A percentile compares a stretch with the other conserved stretches of the same genome.
Evolutionary conservation across 2,797 vertebrate genomes (phyloP).

Genomic region (Prionace glauca): DNA sequence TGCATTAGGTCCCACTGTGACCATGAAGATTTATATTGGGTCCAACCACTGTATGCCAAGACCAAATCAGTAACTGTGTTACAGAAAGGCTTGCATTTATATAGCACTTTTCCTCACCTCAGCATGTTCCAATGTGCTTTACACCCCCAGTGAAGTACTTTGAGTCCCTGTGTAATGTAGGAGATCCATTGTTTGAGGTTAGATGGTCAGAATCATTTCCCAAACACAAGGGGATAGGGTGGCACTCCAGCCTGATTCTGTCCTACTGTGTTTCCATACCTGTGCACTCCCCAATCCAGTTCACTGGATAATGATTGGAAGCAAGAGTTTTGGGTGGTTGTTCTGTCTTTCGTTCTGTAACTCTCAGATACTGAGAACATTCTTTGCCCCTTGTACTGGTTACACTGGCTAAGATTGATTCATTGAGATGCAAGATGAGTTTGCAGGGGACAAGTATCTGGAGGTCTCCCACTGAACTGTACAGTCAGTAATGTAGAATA

Average conservation of each 20-base stretch:
- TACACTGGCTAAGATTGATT: neutral
- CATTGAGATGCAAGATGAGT: neutral
- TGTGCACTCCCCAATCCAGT: neutral
- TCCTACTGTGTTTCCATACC: neutral
- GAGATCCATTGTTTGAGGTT: neutral
- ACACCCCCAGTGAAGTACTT: neutral
- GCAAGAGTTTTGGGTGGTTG: too few species aligned
- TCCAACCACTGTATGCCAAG: neutral
- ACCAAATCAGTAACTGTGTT: neutral
- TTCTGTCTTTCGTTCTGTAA: neutral
- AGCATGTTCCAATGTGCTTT: neutral
- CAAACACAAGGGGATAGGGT: too few species aligned
- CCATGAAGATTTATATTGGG: neutral
- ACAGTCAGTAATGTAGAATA: neutral
- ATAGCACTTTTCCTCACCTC: neutral
- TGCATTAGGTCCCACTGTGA: neutral
- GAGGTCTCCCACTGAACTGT: too few species aligned
- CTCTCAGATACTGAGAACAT: neutral
- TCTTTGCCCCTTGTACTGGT: neutral
- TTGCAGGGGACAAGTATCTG: neutral
- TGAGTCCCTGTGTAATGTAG: neutral
- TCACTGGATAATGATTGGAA: neutral
- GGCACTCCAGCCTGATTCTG: neutral
- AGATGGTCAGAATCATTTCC: neutral
- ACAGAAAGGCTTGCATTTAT: neutral